These are phyloP conservation scores for Holcopasites calliopsidis DNA, from an alignment of 1,140 invertebrate genomes.

Conservation along the genomic window DNA sequence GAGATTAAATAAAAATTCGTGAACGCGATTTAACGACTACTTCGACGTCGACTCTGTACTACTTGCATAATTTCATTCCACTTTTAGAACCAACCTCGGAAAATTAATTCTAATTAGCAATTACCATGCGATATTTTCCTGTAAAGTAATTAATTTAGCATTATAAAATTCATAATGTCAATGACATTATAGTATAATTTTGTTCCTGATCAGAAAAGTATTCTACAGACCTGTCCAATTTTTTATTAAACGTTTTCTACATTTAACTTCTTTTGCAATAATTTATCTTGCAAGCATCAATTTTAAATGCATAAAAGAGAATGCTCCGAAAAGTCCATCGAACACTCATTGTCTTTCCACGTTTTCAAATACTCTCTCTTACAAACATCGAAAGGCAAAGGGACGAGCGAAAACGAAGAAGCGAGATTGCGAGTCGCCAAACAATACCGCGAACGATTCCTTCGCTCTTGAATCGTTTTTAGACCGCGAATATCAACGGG, in stretches of 20 bases:
- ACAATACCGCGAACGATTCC: not conserved
- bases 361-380: not conserved
- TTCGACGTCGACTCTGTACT: not conserved
- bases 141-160: not conserved
- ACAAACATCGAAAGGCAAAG: too few species aligned
- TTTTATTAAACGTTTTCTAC: too few species aligned
- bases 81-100: not conserved
- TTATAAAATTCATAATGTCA: too few species aligned
- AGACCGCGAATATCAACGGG: not conserved
- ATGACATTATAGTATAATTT: too few species aligned
- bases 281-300: too few species aligned
- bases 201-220: too few species aligned
- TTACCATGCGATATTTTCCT: not conserved
- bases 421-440: not conserved
- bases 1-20: slow-evolving; percentile 17
- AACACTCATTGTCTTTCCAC: too few species aligned
- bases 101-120: not conserved
- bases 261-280: too few species aligned
- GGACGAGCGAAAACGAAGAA: not conserved
- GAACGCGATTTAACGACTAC: not conserved
- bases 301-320: too few species aligned
- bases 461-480: not conserved
- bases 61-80: not conserved
- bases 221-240: too few species aligned
- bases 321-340: not conserved